Conservation (phyloP, 2,113 vertebrate species). For the Ascaphus truei region DNA sequence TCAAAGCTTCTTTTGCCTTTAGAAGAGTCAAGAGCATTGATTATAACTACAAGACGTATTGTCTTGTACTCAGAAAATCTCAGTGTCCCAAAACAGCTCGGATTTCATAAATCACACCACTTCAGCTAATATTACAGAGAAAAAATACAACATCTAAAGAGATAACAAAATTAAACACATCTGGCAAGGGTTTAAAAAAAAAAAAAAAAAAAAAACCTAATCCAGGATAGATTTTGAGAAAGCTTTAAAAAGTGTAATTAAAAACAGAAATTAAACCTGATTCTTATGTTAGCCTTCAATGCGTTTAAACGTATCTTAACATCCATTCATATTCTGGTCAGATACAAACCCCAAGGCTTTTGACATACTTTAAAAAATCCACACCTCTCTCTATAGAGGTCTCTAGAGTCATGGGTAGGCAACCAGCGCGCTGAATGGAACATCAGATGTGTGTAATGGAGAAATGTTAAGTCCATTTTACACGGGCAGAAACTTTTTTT, state of each 20-base stretch:
- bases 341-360: constrained; percentile 84
- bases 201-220: too few relatives aligned
- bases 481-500: constrained; percentile 27
- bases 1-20: constrained; percentile 74
- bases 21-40: constrained; percentile 85
- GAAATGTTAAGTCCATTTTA: constrained; percentile 43
- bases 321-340: constrained; percentile 83
- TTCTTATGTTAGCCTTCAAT: constrained; percentile 75
- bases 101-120: constrained; percentile 57
- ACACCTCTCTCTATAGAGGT: constrained; percentile 70
- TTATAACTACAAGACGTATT: constrained; percentile 80
- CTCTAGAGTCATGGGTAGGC: constrained; percentile 71
- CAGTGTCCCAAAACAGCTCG: constrained; percentile 58
- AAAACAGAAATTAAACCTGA: constrained; percentile 86
- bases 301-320: constrained; percentile 75
- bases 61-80: constrained; percentile 73
- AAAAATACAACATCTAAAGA: constrained; percentile 49
- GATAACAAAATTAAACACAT: too few relatives aligned
- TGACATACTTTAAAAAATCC: constrained; percentile 86
- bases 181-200: constrained; percentile 62
- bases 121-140: constrained; percentile 65
- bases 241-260: constrained; percentile 68
- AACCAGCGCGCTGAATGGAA: constrained; percentile 56
- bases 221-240: constrained; percentile 79
- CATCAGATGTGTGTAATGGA: constrained; percentile 35